A percentile compares a stretch with the other conserved stretches of the same genome.
These are phyloP conservation scores for Epinotia bilunana DNA, from an alignment of 2,888 invertebrate genomes.

Conservation along the genomic window DNA sequence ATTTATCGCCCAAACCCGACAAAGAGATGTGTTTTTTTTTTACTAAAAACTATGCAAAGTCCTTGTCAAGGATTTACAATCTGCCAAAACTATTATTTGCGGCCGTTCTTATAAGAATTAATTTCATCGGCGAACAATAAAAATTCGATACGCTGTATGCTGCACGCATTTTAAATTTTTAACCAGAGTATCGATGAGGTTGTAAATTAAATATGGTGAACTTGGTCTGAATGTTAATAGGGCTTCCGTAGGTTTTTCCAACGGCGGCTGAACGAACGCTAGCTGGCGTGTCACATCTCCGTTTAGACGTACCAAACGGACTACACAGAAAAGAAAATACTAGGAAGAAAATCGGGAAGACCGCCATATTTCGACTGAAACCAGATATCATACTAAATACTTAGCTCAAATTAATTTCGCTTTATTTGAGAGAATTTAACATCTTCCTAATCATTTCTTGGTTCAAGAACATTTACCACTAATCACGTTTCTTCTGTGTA, in stretches of 20 bases:
- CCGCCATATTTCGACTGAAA: too few relatives aligned
- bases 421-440: too few relatives aligned
- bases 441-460: too few relatives aligned
- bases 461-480: too few relatives aligned
- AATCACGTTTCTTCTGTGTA: too few relatives aligned
- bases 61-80: conserved; percentile 69
- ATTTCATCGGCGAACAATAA: conserved; percentile 68
- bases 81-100: conserved; percentile 60
- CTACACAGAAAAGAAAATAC: not conserved
- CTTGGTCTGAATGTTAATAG: conserved; percentile 50
- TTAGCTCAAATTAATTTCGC: too few relatives aligned
- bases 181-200: conserved; percentile 60
- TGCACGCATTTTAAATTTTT: conserved; percentile 56
- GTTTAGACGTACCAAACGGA: not conserved
- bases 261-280: not conserved
- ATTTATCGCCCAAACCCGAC: conserved; percentile 64
- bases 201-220: conserved; percentile 65
- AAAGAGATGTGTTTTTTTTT: conserved; percentile 53
- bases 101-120: conserved; percentile 64
- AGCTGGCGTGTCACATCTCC: not conserved
- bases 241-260: conserved; percentile 53
- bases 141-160: conserved; percentile 57
- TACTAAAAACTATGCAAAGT: conserved; percentile 54
- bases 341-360: too few relatives aligned
- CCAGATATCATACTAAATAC: too few relatives aligned